phyloP scores from a whole-genome alignment of 1,140 invertebrate genomes.

The Teleopsis dalmanni region DNA sequence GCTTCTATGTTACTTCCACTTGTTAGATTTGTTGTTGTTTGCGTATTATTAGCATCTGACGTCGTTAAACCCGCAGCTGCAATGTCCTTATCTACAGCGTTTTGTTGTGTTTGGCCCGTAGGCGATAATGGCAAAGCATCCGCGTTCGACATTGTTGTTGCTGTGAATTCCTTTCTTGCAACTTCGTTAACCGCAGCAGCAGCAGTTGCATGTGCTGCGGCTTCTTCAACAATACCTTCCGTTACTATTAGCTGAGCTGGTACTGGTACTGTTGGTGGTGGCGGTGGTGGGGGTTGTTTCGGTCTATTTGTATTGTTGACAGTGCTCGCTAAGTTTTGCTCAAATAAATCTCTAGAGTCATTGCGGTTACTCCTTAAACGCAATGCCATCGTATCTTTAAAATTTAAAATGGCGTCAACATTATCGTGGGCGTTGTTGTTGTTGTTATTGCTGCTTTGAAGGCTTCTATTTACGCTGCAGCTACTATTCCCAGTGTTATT shows the following conservation, averaged over 20 bases:
- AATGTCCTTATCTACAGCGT: background rate
- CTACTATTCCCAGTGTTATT: background rate
- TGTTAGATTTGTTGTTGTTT: no score
- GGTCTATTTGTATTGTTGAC: conserved; percentile 34
- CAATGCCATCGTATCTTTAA: conserved; percentile 71
- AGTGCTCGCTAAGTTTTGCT: no score
- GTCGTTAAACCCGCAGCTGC: background rate
- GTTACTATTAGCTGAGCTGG: background rate
- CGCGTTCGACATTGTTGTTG: conserved; percentile 5
- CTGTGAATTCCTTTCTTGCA: background rate
- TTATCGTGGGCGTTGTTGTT: background rate
- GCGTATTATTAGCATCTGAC: no score
- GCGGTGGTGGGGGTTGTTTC: conserved; percentile 43
- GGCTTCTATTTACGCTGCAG: background rate
- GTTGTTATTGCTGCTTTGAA: conserved; percentile 1
- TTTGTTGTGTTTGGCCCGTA: background rate
- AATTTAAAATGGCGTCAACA: conserved; percentile 47
- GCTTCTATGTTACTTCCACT: no score
- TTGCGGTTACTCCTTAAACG: conserved; percentile 54
- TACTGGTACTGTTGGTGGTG: conserved; percentile 19
- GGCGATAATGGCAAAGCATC: background rate
- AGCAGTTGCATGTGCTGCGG: background rate
- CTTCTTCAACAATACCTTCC: background rate
- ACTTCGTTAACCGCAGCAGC: conserved; percentile 1
- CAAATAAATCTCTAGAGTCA: conserved; percentile 54